Base-by-base conservation (phyloP, 1,140 invertebrate genomes). In the Frieseomelitta varia region DNA sequence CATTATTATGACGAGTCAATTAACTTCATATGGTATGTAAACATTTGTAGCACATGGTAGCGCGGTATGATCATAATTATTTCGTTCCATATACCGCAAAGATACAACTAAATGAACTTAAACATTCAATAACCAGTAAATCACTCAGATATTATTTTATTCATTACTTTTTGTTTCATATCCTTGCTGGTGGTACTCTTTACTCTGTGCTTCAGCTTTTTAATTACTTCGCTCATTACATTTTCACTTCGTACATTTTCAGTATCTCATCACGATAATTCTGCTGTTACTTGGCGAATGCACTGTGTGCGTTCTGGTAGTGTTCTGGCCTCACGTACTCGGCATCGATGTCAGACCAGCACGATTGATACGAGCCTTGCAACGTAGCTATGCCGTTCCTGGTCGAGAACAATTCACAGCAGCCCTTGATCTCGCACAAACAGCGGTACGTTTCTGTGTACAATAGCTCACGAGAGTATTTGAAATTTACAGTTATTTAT, bases 281-380 rank as follows among this genome's bases (percentile, higher is more conserved):
- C 87, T 97, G 4, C 94, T 98, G 11, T 93, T 98, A 2, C 85
- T 98, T 55, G 96, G 96, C 24, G 97, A 98, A 93, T 96, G 97
- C 67, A 96, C 96, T 3, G 94, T 97, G 1, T 97, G 97, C 65
- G 95, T 97, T 53, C 91, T 97, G 39, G 96, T 97, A 2, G 96
- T 97, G n/a, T 95, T 97, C 34, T 98, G 97, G 96, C 97, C 97
- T 15, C 96, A 97, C 84, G 96, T 97, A 91, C 91, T 98, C 67
- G 97, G 97, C 51, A 95, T 97, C 71, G 96, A 96, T 82, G 94
- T 97, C 61, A 96, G 97, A 63, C 95, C 95, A 30, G 95, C 96
- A 1, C 96, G 96, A 80, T 95, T 98, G 79, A 95, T 97, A 15
- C 96, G 97, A 79, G 96, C 96, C 2, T 92, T 98, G 74, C 97